Conservation (phyloP, 2,113 vertebrate genomes). For the Pogonocichla stellata region DNA sequence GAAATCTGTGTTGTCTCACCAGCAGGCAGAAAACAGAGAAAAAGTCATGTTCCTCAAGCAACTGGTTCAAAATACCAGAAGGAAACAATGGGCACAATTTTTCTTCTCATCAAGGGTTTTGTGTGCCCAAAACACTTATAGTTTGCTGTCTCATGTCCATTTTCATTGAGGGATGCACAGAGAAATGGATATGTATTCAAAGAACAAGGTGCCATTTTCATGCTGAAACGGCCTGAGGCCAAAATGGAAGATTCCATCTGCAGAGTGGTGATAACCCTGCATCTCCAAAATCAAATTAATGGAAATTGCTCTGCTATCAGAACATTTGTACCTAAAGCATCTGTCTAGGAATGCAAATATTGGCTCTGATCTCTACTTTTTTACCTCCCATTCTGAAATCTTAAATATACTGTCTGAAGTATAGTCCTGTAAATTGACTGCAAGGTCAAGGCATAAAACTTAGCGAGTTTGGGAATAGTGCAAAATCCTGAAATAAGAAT, state of each 20-base stretch:
- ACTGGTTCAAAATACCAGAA: neutral
- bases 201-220: neutral
- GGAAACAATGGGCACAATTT: neutral
- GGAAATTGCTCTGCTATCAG: neutral
- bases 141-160: neutral
- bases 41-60: neutral
- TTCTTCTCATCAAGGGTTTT: neutral
- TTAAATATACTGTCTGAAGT: neutral
- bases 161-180: neutral
- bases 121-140: neutral
- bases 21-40: neutral
- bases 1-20: neutral
- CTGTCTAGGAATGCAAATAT: neutral
- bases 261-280: neutral
- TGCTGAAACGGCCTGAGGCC: neutral
- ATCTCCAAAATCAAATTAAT: neutral
- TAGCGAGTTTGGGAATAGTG: neutral
- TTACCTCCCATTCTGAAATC: neutral
- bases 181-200: neutral
- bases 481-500: neutral
- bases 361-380: neutral
- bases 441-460: neutral
- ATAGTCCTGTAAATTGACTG: neutral
- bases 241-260: neutral
- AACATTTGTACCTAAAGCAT: neutral